Evolutionary conservation across 2,888 invertebrate genomes (phyloP), one percentile per base, ranked within the genome.

Genomic region (Sepiola atlantica): DNA sequence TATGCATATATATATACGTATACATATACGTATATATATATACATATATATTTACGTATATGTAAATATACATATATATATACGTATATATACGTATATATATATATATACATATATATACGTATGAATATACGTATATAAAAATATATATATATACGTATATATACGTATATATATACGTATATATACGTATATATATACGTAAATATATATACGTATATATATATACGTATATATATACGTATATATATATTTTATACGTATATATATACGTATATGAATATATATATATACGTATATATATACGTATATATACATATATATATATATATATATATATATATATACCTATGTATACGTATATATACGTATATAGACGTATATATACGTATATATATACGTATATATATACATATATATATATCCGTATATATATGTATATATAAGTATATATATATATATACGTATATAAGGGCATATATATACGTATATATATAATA

Each of bases 311-410:
- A n/a, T n/a, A n/a, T n/a, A n/a, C n/a, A n/a, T n/a, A n/a, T n/a
- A n/a, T n/a, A n/a, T 12, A 90, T 90, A 90, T 90, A 90, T 90
- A 90, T 90, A 90, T 90, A 90, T 90, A 90, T 24, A 90, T 90
- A 90, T 90, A 90, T 90, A 90, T 24, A 90, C 10, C 14, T 90
- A 90, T 90, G n/a, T n/a, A 77, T 77, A 90, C 21, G 21, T 24
- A 90, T 16, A 90, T 90, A 90, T 35, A 90, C 4, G 14, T 90
- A 4, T 90, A 90, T 90, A 24, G 10, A 35, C 35, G 21, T 90
- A 35, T 90, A 90, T 90, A 24, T 90, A 90, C n/a, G n/a, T n/a
- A n/a, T 24, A 35, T 90, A 90, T 24, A 24, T 90, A 90, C 21
- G 4, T 90, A 35, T 90, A 90, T 90, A 24, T 24, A 90, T 90